phyloP scores from a whole-genome alignment of 2,113 vertebrate genomes.

The Elephas maximus region DNA sequence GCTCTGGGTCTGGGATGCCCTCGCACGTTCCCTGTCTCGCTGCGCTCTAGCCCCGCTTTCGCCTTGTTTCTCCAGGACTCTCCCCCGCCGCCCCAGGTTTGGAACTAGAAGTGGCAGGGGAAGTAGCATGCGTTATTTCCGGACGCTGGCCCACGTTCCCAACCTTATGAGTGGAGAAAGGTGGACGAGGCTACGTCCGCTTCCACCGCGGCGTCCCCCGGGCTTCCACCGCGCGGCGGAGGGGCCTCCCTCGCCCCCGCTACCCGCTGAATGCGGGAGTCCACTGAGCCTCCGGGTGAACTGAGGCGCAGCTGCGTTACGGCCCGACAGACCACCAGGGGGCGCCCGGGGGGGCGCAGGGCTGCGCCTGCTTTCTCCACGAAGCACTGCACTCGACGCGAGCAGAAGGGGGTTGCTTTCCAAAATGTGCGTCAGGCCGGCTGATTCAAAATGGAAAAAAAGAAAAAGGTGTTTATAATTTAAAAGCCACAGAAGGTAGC shows the following conservation, averaged over 20 bases:
- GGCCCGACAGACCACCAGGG: conserved; percentile 76
- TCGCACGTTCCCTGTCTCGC: background rate
- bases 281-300: background rate
- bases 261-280: background rate
- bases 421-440: background rate
- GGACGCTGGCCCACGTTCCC: conserved; percentile 2
- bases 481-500: background rate
- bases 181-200: background rate
- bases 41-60: background rate
- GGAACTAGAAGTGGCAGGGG: conserved; percentile 51
- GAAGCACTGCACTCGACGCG: background rate
- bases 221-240: background rate
- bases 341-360: conserved; percentile 72
- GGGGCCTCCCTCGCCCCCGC: background rate
- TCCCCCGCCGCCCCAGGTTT: background rate
- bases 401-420: background rate
- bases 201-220: rapidly evolving
- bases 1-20: background rate
- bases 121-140: conserved; percentile 77
- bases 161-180: background rate
- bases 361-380: background rate
- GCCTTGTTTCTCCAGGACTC: conserved; percentile 45
- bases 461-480: background rate
- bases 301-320: background rate
- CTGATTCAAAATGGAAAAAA: background rate